A percentile compares a stretch with the other conserved stretches of the same genome.
These are phyloP conservation scores for Ornithoptera alexandrae DNA, from an alignment of 2,888 invertebrate species.

Conservation along the genomic window DNA sequence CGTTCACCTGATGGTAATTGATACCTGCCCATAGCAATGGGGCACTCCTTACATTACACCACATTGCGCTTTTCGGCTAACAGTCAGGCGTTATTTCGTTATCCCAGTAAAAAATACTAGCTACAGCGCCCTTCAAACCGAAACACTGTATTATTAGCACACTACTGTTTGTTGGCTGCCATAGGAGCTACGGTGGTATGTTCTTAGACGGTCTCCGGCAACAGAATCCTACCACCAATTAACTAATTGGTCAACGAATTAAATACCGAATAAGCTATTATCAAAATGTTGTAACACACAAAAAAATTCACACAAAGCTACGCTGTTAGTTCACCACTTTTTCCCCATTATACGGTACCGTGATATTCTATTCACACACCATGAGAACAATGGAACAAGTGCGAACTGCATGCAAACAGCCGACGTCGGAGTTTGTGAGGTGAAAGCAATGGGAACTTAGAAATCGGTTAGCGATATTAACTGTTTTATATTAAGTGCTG, in stretches of 20 bases:
- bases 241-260: constrained; percentile 4
- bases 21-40: no score
- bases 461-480: constrained; percentile 54
- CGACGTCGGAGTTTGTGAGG: constrained; percentile 48
- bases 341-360: constrained; percentile 32
- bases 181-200: no score
- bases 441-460: constrained; percentile 69
- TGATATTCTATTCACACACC: constrained; percentile 40
- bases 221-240: no score
- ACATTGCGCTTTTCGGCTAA: no score
- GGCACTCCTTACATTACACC: no score
- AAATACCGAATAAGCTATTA: constrained; percentile 8
- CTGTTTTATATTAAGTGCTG: constrained; percentile 32
- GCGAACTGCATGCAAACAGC: constrained; percentile 54
- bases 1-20: no score
- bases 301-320: constrained; percentile 16
- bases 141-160: no score
- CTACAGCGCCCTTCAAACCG: no score
- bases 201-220: no score
- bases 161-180: no score
- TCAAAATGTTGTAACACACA: constrained; percentile 9
- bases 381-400: constrained; percentile 58
- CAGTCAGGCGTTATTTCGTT: no score
- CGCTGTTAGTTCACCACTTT: constrained; percentile 27
- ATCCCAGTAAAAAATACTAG: no score